Conservation (phyloP, 2,113 vertebrate species). For the Grammomys surdaster region DNA sequence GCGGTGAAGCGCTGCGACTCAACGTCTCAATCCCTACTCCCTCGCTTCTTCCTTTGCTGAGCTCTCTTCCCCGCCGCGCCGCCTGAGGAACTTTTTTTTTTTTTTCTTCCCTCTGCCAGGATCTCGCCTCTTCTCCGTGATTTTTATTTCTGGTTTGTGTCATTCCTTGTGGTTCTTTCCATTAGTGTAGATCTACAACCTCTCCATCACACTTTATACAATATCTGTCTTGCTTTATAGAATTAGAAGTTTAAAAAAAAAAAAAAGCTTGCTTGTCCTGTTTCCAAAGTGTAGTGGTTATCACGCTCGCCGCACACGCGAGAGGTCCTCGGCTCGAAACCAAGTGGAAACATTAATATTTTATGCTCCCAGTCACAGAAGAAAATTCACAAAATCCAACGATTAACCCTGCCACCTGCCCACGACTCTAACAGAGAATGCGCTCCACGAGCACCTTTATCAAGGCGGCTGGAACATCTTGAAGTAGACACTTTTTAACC, state of each 20-base stretch:
- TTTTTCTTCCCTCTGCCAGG: too few relatives aligned
- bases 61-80: not conserved
- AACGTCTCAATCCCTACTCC: not conserved
- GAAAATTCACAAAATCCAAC: too few relatives aligned
- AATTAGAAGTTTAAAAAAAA: too few relatives aligned
- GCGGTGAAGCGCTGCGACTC: too few relatives aligned
- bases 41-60: not conserved
- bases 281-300: not conserved
- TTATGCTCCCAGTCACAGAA: not conserved
- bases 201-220: too few relatives aligned
- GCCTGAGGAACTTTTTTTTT: not conserved
- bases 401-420: not conserved
- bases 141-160: too few relatives aligned
- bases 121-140: not conserved
- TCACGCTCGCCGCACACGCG: not conserved
- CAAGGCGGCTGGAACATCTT: not conserved
- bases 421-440: not conserved
- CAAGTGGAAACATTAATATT: not conserved
- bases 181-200: not conserved
- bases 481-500: not conserved
- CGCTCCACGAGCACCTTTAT: not conserved
- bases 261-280: fast-evolving
- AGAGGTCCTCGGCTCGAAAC: not conserved
- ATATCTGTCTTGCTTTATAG: too few relatives aligned
- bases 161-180: not conserved